Conservation (phyloP, 2,113 vertebrate genomes). For the Limanda limanda region DNA sequence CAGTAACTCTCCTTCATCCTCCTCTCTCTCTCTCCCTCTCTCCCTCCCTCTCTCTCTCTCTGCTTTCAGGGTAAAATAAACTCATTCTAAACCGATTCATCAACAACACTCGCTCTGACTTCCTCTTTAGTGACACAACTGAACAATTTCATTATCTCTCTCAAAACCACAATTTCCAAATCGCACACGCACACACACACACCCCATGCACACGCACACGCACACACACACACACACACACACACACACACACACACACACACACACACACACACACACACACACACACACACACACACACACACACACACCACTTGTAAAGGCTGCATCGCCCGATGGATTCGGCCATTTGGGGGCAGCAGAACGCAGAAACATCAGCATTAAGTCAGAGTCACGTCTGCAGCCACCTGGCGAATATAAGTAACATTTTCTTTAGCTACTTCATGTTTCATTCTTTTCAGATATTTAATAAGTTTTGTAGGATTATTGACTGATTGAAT, state of each 20-base stretch:
- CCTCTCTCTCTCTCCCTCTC: slow-evolving; percentile 41
- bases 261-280: background rate
- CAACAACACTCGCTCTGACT: background rate
- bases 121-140: background rate
- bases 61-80: slow-evolving; percentile 62
- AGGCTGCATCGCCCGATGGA: background rate
- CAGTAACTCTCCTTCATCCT: slow-evolving; percentile 20
- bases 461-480: too few relatives aligned
- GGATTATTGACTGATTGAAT: too few relatives aligned
- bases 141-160: background rate
- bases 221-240: background rate
- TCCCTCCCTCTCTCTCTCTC: slow-evolving; percentile 30
- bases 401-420: too few relatives aligned
- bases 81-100: slow-evolving; percentile 54
- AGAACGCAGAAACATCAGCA: background rate
- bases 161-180: background rate
- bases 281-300: background rate
- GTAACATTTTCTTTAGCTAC: too few relatives aligned
- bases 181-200: background rate
- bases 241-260: background rate
- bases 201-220: background rate
- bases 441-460: too few relatives aligned
- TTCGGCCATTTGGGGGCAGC: slow-evolving; percentile 9
- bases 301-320: background rate
- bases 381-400: too few relatives aligned